Conservation (phyloP, 2,797 vertebrate genomes). For the Scarus forsteni region DNA sequence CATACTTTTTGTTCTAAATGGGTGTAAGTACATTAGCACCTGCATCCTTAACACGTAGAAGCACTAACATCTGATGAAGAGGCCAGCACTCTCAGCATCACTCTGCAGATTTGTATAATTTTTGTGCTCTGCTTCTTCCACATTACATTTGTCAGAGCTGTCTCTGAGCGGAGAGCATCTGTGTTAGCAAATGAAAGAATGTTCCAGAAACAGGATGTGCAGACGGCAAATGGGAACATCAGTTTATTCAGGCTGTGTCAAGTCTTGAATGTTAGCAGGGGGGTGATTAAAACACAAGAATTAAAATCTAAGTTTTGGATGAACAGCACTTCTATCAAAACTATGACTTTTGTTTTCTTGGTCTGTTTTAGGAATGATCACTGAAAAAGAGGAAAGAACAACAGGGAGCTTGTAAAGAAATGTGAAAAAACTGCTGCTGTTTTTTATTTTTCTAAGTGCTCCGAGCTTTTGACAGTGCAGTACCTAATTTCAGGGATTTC, state of each 20-base stretch:
- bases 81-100: slow-evolving; percentile 27
- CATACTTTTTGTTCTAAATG: slow-evolving; percentile 28
- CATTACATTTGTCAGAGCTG: neutral
- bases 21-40: slow-evolving; percentile 46
- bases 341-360: neutral
- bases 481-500: neutral
- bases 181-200: slow-evolving; percentile 8
- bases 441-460: no score
- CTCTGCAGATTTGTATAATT: slow-evolving; percentile 15
- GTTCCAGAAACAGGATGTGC: slow-evolving; percentile 12
- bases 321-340: neutral
- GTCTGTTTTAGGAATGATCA: neutral
- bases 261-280: neutral
- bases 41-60: slow-evolving; percentile 46
- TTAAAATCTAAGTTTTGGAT: neutral
- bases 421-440: neutral
- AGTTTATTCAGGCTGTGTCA: slow-evolving; percentile 14
- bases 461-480: neutral
- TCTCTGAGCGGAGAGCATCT: slow-evolving; percentile 16
- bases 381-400: neutral
- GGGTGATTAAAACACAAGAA: neutral
- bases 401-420: neutral
- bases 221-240: slow-evolving; percentile 24
- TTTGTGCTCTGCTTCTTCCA: slow-evolving; percentile 15
- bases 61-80: slow-evolving; percentile 50